Conservation (phyloP, 2,113 vertebrate genomes). For the Motacilla alba region DNA sequence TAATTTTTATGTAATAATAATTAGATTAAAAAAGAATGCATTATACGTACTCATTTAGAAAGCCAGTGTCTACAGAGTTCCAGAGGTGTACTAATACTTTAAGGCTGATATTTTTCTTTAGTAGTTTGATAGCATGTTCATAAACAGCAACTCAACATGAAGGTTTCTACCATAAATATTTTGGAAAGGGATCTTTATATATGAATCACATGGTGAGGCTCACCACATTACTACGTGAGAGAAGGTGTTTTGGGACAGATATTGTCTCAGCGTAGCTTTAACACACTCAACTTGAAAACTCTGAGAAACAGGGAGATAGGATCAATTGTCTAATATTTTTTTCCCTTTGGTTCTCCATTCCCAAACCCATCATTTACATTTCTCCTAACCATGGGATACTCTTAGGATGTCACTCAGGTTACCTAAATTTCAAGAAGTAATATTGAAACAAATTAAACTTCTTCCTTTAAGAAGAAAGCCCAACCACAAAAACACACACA, state of each 20-base stretch:
- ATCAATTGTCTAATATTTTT: not conserved
- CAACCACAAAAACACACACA: not conserved
- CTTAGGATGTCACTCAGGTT: not conserved
- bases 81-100: not conserved
- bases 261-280: not conserved
- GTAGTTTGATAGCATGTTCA: not conserved
- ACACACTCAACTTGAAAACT: not conserved
- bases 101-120: not conserved
- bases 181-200: not conserved
- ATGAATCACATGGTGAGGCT: not conserved
- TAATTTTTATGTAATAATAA: not conserved
- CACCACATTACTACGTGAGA: rapidly evolving
- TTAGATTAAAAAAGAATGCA: not conserved
- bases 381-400: not conserved
- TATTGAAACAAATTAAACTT: not conserved
- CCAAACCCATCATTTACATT: not conserved
- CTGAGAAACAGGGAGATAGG: not conserved
- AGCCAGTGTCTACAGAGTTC: not conserved
- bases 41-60: not conserved
- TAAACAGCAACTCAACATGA: not conserved
- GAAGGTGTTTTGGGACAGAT: not conserved
- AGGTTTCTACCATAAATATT: not conserved
- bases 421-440: not conserved
- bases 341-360: not conserved
- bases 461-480: not conserved